These are phyloP conservation scores for Halesus radiatus DNA, from an alignment of 1,140 invertebrate species.

Conservation along the genomic window DNA sequence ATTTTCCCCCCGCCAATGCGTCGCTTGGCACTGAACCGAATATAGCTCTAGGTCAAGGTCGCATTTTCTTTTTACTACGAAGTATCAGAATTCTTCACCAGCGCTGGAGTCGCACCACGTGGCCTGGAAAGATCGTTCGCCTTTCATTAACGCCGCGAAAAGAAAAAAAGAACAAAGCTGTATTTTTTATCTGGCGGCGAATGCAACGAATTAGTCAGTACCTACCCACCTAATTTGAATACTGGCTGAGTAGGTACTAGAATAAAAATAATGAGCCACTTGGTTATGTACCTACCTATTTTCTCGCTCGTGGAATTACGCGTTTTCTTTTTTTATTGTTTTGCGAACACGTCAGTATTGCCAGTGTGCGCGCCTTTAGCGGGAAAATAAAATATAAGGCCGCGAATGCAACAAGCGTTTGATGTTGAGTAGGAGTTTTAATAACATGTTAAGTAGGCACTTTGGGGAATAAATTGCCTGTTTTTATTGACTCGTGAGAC, in stretches of 20 bases:
- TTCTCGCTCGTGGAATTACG: background rate
- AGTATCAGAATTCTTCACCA: constrained; percentile 52
- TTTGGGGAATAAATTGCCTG: constrained; percentile 25
- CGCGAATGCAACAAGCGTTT: constrained; percentile 20
- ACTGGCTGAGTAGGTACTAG: background rate
- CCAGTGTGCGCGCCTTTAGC: background rate
- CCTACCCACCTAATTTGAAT: too few relatives aligned
- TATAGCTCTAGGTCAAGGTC: constrained; percentile 58
- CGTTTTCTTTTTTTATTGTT: background rate
- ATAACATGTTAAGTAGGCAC: constrained; percentile 28
- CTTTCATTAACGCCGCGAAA: constrained; percentile 41
- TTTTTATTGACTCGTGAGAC: constrained; percentile 34
- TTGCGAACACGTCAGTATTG: background rate
- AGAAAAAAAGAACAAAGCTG: background rate
- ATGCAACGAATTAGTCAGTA: background rate
- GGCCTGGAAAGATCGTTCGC: constrained; percentile 29
- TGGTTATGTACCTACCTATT: background rate
- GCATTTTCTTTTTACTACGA: constrained; percentile 58
- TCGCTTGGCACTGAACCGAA: constrained; percentile 57
- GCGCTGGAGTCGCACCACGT: constrained; percentile 48
- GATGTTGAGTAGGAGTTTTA: background rate
- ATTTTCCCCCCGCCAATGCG: constrained; percentile 33
- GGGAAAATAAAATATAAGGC: background rate
- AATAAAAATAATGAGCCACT: constrained; percentile 15
- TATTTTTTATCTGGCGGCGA: background rate